These are phyloP conservation scores for Carabus problematicus DNA, from an alignment of 2,888 invertebrate species.

Conservation along the genomic window DNA sequence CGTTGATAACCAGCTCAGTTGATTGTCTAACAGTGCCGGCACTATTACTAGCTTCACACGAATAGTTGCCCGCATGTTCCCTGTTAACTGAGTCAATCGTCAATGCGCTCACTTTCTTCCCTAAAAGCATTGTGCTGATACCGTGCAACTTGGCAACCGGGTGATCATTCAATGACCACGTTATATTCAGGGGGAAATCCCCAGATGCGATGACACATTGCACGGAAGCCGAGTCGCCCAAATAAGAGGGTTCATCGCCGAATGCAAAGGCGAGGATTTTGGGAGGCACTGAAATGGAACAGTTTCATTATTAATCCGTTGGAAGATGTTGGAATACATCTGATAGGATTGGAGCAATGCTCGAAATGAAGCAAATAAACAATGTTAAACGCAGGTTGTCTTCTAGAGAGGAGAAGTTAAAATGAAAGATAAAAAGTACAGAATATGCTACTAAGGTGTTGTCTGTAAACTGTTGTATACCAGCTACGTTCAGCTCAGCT, in stretches of 20 bases:
- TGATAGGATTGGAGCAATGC: no score
- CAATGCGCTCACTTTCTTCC: slow-evolving; percentile 69
- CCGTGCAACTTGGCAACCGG: slow-evolving; percentile 62
- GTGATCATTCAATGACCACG: slow-evolving; percentile 70
- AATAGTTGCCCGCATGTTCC: slow-evolving; percentile 69
- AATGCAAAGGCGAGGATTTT: slow-evolving; percentile 81
- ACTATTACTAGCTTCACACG: slow-evolving; percentile 67
- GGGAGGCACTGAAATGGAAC: slow-evolving; percentile 69
- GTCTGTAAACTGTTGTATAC: slow-evolving; percentile 51
- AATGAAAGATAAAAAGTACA: no score
- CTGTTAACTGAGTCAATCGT: slow-evolving; percentile 69
- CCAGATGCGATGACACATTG: slow-evolving; percentile 76
- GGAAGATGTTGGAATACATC: no score
- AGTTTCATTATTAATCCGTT: no score
- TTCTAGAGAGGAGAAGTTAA: no score
- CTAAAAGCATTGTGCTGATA: slow-evolving; percentile 64
- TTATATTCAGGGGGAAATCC: slow-evolving; percentile 77
- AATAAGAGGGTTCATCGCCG: slow-evolving; percentile 69
- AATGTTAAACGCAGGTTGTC: no score
- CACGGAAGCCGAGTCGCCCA: slow-evolving; percentile 52
- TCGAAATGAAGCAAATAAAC: no score
- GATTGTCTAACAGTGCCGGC: slow-evolving; percentile 66
- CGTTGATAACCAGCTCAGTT: slow-evolving; percentile 56
- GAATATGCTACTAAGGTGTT: not conserved
- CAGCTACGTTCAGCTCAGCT: slow-evolving; percentile 65